Evolutionary conservation across 2,113 vertebrate genomes (phyloP), one percentile per base, ranked within the genome.

Genomic region (Bubo bubo): DNA sequence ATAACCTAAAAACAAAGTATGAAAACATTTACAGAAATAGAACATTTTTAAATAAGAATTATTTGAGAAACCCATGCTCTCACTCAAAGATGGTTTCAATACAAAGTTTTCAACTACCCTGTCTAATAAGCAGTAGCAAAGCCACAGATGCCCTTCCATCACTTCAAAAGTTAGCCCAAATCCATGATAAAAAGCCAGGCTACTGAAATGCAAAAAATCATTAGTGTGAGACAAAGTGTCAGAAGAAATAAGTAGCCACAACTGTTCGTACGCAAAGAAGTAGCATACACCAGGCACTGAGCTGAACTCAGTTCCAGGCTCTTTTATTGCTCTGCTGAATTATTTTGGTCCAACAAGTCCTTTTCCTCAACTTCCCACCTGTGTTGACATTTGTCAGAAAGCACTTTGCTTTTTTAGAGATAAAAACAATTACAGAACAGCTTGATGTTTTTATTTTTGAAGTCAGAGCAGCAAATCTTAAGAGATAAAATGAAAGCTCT

Each of bases 221-320:
- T 21, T 47, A 32, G 27, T 27, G 12, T 43, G 35, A 87, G 26
- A 56, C 19, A 68, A 91, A 32, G 10, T 6, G 5, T 55, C 12
- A 27, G 80, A 77, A 74, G 6, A 66, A 79, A 9, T 28, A 47
- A 53, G 7, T 24, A n/a, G 8, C 14, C 35, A 62, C 17, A 56
- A 23, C 18, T 6, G 32, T 27, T 59, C 26, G 23, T 41, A 90
- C 24, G 21, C 26, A 47, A 72, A 12, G 12, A 76, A 62, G 75
- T 3, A 41, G 1, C 10, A 37, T 11, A 52, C 12, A 58, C 22
- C 1, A 4, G 50, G 15, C n/a, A 49, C 14, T 7, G 1, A 79
- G 20, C n/a, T 70, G 23, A 75, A 17, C 26, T 70, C 66, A 53
- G 0, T 68, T 79, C 5, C 17, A 49, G 30, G 13, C 5, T 20